Evolutionary conservation across 2,113 vertebrate species (phyloP), one percentile per base, ranked within the genome.

Genomic region (Speoplatyrhinus poulsoni): DNA sequence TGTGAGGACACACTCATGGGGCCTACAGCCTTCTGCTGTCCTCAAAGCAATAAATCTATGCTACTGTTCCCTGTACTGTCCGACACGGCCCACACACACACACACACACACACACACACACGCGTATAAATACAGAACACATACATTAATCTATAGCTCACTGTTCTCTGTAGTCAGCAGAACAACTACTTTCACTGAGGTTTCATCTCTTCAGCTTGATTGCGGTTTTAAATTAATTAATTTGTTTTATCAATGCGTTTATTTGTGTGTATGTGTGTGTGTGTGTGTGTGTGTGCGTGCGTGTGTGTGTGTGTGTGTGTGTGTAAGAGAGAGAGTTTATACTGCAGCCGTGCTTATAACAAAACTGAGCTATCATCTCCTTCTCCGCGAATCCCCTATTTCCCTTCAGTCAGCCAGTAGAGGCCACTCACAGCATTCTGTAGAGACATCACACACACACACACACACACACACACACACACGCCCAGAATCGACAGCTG

Each of bases 371-470:
- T 48, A 9, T 36, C 19, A 32, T 80, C 64, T 77, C 50, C 73
- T 78, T 84, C 77, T 76, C 70, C 73, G 73, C 92, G 94, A 93
- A 91, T 94, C 88, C 87, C 91, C 93, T 81, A 85, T 79, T 89
- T 95, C 91, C 89, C 92, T 93, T 93, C 92, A 92, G 93, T 93
- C 94, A 96, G 93, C 96, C 96, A 96, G 96, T 89, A 98, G 96
- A 95, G 97, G 97, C 94, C 97, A 98, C 96, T 98, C 96, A 95
- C 92, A 94, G 96, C 95, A 95, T 94, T 93, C 93, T 75, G 89
- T 93, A 91, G 58, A 0, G 85, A 73, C 79, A 76, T 81, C 67
- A 69, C 65, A 58, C 71, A 53, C 70, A 67, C 76, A 76, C 70
- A 68, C 46, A 26, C 60, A 47, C 73, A 33, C 68, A 50, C 62